Evolutionary conservation across 2,113 vertebrate species (phyloP), one percentile per base, ranked within the genome.

Genomic region (Pan paniscus): DNA sequence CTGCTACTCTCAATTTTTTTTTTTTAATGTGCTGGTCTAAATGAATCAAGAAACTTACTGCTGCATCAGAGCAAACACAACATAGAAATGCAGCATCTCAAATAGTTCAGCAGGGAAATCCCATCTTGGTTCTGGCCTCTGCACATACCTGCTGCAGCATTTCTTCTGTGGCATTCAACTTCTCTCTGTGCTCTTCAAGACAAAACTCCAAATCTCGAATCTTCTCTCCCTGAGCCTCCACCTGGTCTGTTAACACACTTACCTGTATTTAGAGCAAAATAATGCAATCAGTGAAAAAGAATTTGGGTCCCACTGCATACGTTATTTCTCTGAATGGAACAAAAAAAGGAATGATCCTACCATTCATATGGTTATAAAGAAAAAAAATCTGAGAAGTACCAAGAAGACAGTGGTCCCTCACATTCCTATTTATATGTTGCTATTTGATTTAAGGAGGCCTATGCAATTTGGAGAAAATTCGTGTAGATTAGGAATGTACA

Each of bases 191-290:
- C 83, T 99, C 99, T 46, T 99, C 99, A 80, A 99, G 99, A 97
- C 99, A 99, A 84, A 99, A 97, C 90, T 99, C 99, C 95, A 99
- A 98, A 97, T 99, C 99, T 32, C 99, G 99, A 93, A 99, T 99
- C 98, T 99, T 99, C 97, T 99, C 99, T 61, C 99, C 99, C 67
- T 99, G 99, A 43, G 99, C 99, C 92, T 99, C 99, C 90, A 99
- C 99, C 97, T 99, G 99, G 98, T 99, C 99, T 1, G 99, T 99
- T 93, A 99, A 98, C 93, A 99, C 99, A 84, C 99, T 99, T 11
- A 99, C 99, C 99, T 99, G 97, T 7, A 95, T 80, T 84, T 32
- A 97, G 72, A 2, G 5, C 23, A 93, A 81, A 94, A 64, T 11
- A 38, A 0, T 2, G 2, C 40, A 59, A 57, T 50, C 52, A 70